Conservation (phyloP, 2,797 vertebrate genomes). For the Semotilus atromaculatus region DNA sequence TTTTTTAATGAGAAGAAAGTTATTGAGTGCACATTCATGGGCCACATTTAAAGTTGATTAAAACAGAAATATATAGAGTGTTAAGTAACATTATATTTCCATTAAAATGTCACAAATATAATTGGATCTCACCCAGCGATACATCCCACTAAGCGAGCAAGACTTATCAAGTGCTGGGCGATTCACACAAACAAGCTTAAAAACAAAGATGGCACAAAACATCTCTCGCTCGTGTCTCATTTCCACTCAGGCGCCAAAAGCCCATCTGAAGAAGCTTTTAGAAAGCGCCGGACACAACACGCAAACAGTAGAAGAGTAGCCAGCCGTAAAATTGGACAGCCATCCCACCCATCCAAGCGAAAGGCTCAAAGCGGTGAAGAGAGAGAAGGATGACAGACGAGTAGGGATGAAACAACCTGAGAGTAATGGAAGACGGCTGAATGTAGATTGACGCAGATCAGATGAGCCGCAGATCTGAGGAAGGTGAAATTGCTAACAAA, state of each 20-base stretch:
- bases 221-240: conserved; percentile 24
- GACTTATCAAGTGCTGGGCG: not conserved
- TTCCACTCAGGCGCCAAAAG: conserved; percentile 41
- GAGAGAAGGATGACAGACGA: conserved; percentile 25
- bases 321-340: conserved; percentile 81
- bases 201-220: conserved; percentile 22
- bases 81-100: not conserved
- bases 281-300: conserved; percentile 40
- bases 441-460: conserved; percentile 53
- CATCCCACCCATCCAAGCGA: conserved; percentile 73
- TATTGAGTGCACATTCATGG: not conserved
- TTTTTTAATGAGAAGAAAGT: not conserved
- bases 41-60: not conserved
- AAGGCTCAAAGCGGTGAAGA: conserved; percentile 39
- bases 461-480: conserved; percentile 34
- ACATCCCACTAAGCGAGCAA: not conserved
- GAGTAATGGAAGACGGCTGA: conserved; percentile 55
- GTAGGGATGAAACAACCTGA: conserved; percentile 56
- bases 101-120: not conserved
- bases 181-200: conserved; percentile 29
- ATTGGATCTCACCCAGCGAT: not conserved
- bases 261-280: conserved; percentile 53
- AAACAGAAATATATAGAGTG: too few relatives aligned
- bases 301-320: conserved; percentile 58
- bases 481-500: conserved; percentile 38